Conservation (phyloP, 2,797 vertebrate species). For the Acomys russatus region DNA sequence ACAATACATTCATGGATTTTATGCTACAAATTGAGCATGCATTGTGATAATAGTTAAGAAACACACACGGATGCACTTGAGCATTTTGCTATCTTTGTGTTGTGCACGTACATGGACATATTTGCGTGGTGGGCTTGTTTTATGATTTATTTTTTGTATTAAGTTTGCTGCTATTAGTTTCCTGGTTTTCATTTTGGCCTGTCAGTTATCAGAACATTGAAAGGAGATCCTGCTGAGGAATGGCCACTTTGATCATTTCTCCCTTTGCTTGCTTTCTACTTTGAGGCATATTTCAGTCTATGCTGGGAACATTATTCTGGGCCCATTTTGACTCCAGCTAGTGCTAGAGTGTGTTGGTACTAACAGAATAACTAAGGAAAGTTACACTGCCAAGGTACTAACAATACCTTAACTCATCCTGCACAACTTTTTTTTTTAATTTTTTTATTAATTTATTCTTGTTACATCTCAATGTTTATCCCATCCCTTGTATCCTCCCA, state of each 20-base stretch:
- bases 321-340: not conserved
- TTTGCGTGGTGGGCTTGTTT: constrained; percentile 38
- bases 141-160: constrained; percentile 39
- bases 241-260: not conserved
- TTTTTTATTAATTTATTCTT: too few relatives aligned
- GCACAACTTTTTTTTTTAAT: too few relatives aligned
- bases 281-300: not conserved
- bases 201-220: constrained; percentile 33
- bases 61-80: not conserved
- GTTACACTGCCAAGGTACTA: not conserved
- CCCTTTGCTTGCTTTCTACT: not conserved
- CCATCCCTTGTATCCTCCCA: too few relatives aligned
- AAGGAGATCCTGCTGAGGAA: constrained; percentile 31
- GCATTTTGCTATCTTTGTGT: constrained; percentile 50
- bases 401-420: not conserved
- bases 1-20: constrained; percentile 21
- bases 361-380: constrained; percentile 10
- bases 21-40: constrained; percentile 5
- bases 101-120: not conserved
- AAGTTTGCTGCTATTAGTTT: constrained; percentile 47
- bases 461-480: too few relatives aligned
- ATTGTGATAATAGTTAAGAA: constrained; percentile 15
- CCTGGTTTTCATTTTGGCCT: not conserved
- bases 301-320: not conserved
- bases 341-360: not conserved